These are phyloP conservation scores for Pollicipes pollicipes DNA, from an alignment of 1,140 invertebrate species.

Conservation along the genomic window DNA sequence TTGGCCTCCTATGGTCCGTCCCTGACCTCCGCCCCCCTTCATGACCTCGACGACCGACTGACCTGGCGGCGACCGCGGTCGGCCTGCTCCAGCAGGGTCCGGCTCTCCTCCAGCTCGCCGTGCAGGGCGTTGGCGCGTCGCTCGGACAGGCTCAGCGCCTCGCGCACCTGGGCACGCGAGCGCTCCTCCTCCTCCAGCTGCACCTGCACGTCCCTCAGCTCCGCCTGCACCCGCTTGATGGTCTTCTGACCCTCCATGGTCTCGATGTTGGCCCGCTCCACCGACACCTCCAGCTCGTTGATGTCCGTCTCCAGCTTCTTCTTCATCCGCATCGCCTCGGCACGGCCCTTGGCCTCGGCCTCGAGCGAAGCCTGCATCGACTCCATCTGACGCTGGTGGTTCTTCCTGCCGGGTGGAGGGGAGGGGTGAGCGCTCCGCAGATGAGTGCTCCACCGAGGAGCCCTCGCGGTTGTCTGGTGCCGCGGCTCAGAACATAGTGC, in stretches of 20 bases:
- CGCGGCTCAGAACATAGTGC: too few species aligned
- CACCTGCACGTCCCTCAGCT: slow-evolving; percentile 30
- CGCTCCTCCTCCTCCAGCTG: slow-evolving; percentile 40
- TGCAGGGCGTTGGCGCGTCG: slow-evolving; percentile 31
- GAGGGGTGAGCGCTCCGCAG: not conserved
- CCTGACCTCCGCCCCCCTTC: too few species aligned
- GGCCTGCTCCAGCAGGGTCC: slow-evolving; percentile 34
- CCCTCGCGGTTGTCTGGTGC: too few species aligned
- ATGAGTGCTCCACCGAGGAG: too few species aligned
- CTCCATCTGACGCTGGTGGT: slow-evolving; percentile 81
- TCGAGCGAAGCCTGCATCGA: slow-evolving; percentile 42
- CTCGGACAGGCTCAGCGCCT: slow-evolving; percentile 35
- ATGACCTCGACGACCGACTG: too few species aligned
- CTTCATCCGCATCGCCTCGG: slow-evolving; percentile 68
- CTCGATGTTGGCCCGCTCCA: slow-evolving; percentile 37
- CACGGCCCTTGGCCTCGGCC: slow-evolving; percentile 39
- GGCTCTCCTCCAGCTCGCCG: slow-evolving; percentile 35
- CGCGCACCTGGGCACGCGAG: slow-evolving; percentile 36
- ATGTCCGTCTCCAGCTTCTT: slow-evolving; percentile 99
- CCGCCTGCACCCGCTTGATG: slow-evolving; percentile 37
- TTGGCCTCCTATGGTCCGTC: too few species aligned
- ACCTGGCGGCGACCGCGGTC: slow-evolving; percentile 79
- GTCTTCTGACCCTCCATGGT: slow-evolving; percentile 42
- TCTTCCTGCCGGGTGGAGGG: slow-evolving; percentile 58
- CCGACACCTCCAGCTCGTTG: slow-evolving; percentile 78